Conservation (phyloP, 2,113 vertebrate species). For the Papio anubis region DNA sequence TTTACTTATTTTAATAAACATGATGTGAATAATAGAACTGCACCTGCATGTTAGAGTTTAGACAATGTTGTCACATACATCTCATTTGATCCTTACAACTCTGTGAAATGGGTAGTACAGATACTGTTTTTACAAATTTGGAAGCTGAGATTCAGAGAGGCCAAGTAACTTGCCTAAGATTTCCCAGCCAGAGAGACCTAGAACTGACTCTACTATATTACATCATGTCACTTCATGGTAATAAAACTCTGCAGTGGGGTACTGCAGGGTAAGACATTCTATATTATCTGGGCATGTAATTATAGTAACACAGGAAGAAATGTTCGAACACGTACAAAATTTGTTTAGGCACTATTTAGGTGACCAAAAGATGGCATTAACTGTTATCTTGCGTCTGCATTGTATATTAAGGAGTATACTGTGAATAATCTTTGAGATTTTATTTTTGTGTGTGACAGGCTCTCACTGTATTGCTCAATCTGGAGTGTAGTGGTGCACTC, state of each 20-base stretch:
- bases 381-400: not conserved
- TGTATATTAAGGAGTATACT: not conserved
- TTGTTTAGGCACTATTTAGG: not conserved
- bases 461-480: too few species aligned
- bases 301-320: not conserved
- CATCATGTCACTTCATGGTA: not conserved
- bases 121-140: not conserved
- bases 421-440: not conserved
- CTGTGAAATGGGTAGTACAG: not conserved
- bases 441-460: too few species aligned
- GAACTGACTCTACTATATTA: not conserved
- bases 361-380: not conserved
- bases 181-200: not conserved
- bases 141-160: not conserved
- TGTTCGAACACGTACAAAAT: not conserved
- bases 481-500: too few species aligned
- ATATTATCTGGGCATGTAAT: not conserved
- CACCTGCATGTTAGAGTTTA: not conserved
- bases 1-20: conserved; percentile 25
- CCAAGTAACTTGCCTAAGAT: not conserved
- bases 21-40: not conserved
- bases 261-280: not conserved
- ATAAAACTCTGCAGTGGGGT: not conserved
- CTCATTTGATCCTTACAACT: not conserved
- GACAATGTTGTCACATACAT: not conserved